phyloP scores from a whole-genome alignment of 2,113 vertebrate genomes.

The Delphinus delphis region DNA sequence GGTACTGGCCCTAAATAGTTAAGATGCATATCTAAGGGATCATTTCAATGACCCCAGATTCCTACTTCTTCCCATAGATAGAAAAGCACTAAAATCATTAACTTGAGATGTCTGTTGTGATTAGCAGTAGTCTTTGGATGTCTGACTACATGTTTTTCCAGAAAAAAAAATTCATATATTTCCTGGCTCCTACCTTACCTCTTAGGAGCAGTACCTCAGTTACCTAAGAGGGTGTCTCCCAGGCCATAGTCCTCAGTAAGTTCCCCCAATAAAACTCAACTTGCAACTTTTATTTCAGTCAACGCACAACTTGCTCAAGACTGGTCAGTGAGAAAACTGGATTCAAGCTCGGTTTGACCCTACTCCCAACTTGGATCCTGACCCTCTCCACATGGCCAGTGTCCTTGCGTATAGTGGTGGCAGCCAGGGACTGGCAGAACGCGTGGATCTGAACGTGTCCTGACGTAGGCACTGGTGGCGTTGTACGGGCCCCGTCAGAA shows the following conservation, averaged over 20 bases:
- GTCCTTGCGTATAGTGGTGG: not conserved
- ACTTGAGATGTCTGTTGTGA: not conserved
- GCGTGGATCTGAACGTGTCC: not conserved
- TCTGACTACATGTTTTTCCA: not conserved
- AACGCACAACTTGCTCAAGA: not conserved
- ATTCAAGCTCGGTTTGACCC: not conserved
- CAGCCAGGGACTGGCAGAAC: not conserved
- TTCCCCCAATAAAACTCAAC: not conserved
- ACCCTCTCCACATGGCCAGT: not conserved
- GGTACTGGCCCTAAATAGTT: not conserved
- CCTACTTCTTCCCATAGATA: not conserved
- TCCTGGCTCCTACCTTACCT: not conserved
- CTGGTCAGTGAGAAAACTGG: not conserved
- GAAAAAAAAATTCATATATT: not conserved
- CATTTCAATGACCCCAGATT: not conserved
- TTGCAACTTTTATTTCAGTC: not conserved
- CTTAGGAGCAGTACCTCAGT: not conserved
- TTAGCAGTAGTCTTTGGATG: not conserved
- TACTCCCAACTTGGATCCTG: not conserved
- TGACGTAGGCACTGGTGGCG: fast-evolving
- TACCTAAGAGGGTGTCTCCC: not conserved
- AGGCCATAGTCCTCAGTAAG: not conserved
- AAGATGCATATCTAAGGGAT: not conserved
- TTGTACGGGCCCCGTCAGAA: fast-evolving
- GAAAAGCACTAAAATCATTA: not conserved